Evolutionary conservation across 2,113 vertebrate species (phyloP).

Genomic region (Caretta caretta): DNA sequence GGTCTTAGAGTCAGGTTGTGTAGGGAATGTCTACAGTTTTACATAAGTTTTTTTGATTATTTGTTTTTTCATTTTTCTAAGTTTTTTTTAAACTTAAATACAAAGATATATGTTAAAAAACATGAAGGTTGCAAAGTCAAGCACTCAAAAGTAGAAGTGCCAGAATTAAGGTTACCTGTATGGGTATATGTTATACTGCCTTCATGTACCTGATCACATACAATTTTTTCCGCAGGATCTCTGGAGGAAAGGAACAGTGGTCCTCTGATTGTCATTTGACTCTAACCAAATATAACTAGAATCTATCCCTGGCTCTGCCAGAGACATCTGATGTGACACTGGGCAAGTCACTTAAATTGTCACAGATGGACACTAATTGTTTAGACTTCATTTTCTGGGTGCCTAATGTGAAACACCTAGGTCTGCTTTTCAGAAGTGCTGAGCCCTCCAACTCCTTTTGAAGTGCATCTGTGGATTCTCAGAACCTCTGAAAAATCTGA

Average conservation of each 20-base stretch:
- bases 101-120: neutral
- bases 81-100: neutral
- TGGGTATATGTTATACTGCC: neutral
- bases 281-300: neutral
- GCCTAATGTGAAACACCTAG: constrained; percentile 26
- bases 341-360: neutral
- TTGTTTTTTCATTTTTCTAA: neutral
- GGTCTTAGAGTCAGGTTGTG: neutral
- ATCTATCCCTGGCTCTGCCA: neutral
- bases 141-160: neutral
- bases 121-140: neutral
- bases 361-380: neutral
- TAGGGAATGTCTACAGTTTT: neutral
- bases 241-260: neutral
- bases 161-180: neutral
- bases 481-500: neutral
- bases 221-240: neutral
- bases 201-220: neutral
- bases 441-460: neutral
- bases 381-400: neutral
- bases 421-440: neutral
- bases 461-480: neutral
- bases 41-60: neutral
- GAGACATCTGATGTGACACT: neutral
- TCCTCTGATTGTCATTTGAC: neutral